These are phyloP conservation scores for Steatocranus sp. DNA, from an alignment of 2,797 vertebrate species.

Conservation along the genomic window DNA sequence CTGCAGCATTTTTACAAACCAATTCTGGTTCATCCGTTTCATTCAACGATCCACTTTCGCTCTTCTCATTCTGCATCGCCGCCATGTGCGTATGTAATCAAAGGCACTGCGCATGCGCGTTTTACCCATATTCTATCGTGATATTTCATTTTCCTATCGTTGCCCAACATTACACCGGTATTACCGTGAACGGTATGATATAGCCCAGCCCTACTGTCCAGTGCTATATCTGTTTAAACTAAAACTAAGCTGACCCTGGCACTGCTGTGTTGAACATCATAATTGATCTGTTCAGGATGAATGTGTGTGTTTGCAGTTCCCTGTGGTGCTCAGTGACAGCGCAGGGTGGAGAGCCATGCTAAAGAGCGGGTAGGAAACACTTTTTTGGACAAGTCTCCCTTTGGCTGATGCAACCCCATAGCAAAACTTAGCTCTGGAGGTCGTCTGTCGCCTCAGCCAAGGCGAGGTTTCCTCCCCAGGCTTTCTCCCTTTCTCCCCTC, in stretches of 20 bases:
- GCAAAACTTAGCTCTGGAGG: slow-evolving; percentile 60
- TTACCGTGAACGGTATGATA: neutral
- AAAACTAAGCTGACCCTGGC: neutral
- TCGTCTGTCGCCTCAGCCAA: slow-evolving; percentile 45
- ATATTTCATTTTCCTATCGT: neutral
- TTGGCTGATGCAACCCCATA: slow-evolving; percentile 65
- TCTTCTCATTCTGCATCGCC: fast-evolving
- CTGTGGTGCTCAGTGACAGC: neutral
- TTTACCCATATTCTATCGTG: neutral
- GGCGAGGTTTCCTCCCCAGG: slow-evolving; percentile 61
- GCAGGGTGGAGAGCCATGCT: slow-evolving; percentile 18
- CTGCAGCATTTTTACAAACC: neutral
- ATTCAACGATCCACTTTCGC: fast-evolving
- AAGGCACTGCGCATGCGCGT: fast-evolving
- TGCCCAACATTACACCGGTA: neutral
- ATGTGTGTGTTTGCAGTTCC: neutral
- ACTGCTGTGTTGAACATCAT: neutral
- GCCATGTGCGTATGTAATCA: neutral
- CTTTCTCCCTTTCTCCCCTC: neutral
- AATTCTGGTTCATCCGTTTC: neutral
- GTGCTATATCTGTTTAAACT: neutral
- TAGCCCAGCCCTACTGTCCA: neutral
- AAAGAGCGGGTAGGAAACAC: slow-evolving; percentile 12
- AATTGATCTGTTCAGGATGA: slow-evolving; percentile 31
- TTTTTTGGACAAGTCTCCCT: slow-evolving; percentile 15